Percentiles rank a stretch among this genome's conserved stretches.
phyloP scores from a whole-genome alignment of 2,113 vertebrate genomes.

The Xiphophorus hellerii region DNA sequence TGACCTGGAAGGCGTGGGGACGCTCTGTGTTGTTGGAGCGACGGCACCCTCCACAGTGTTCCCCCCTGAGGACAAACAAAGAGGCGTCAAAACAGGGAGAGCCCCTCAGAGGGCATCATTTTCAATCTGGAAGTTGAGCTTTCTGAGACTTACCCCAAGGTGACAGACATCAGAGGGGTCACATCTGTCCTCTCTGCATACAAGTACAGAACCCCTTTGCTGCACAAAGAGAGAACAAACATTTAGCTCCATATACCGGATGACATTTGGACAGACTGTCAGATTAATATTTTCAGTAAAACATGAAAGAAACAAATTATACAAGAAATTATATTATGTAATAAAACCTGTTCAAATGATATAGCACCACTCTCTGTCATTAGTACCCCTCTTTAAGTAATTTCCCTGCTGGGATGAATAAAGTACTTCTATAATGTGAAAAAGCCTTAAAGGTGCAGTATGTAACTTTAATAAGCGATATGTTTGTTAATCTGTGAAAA shows the following conservation, averaged over 20 bases:
- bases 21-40: slow-evolving; percentile 90
- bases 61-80: slow-evolving; percentile 81
- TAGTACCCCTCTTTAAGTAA: too few species aligned
- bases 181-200: slow-evolving; percentile 90
- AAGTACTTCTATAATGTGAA: too few species aligned
- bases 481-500: too few species aligned
- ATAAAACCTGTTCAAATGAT: too few species aligned
- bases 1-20: slow-evolving; percentile 94
- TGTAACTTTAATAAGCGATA: too few species aligned
- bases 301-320: too few species aligned
- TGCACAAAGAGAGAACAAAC: slow-evolving; percentile 55
- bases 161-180: slow-evolving; percentile 90
- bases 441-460: too few species aligned
- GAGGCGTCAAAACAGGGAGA: background rate
- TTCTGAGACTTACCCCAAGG: slow-evolving; percentile 89
- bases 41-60: slow-evolving; percentile 95
- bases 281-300: too few species aligned
- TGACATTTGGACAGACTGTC: background rate
- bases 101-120: background rate
- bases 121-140: background rate
- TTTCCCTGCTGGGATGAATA: too few species aligned
- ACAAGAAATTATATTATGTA: too few species aligned
- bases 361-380: too few species aligned
- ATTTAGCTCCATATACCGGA: background rate
- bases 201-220: slow-evolving; percentile 91